Evolutionary conservation across 2,113 vertebrate species (phyloP).

Genomic region (Opisthocomus hoazin): DNA sequence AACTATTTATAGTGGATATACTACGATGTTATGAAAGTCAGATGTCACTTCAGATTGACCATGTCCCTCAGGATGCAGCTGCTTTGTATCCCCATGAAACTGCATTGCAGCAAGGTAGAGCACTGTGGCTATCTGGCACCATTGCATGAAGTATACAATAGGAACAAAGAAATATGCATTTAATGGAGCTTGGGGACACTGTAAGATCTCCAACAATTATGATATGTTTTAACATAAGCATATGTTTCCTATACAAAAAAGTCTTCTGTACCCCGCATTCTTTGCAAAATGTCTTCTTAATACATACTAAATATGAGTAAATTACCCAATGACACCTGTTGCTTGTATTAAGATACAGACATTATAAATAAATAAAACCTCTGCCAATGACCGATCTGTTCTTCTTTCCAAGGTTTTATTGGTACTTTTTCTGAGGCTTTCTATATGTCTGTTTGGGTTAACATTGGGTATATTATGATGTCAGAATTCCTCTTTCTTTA

Average conservation of each 20-base stretch:
- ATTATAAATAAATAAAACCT: background rate
- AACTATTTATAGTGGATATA: background rate
- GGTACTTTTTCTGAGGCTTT: background rate
- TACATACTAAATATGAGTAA: background rate
- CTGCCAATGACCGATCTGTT: background rate
- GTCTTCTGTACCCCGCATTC: background rate
- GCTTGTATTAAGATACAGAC: background rate
- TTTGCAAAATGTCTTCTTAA: background rate
- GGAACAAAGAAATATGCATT: background rate
- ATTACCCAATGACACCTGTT: conserved; percentile 11
- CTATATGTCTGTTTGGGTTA: background rate
- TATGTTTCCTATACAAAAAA: background rate
- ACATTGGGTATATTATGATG: background rate
- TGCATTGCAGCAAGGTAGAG: background rate
- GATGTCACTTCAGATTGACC: background rate
- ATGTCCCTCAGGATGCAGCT: background rate
- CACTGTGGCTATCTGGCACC: background rate
- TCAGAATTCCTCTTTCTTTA: background rate
- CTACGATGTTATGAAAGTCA: background rate
- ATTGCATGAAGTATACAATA: background rate
- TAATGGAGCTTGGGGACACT: background rate
- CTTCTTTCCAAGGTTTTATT: background rate
- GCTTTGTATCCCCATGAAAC: background rate
- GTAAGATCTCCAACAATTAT: background rate
- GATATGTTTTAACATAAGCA: background rate